phyloP scores from a whole-genome alignment of 1,140 invertebrate species.

The Hetaerina americana region DNA sequence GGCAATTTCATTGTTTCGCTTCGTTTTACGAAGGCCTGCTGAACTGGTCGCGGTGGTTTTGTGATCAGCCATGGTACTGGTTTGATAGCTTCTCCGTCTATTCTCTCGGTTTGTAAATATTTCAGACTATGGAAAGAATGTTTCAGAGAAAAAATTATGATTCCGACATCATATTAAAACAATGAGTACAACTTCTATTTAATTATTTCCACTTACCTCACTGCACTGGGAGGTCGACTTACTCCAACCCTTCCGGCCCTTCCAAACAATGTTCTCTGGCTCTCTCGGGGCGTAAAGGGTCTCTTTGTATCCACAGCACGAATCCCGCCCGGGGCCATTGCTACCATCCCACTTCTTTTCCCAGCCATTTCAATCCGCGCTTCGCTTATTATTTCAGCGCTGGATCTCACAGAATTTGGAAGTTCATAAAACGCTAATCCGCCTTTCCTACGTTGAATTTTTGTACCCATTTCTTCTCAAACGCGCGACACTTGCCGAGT shows the following conservation, averaged over 20 bases:
- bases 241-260: constrained; percentile 27
- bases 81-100: neutral
- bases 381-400: constrained; percentile 65
- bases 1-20: neutral
- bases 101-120: neutral
- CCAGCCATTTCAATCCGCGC: constrained; percentile 43
- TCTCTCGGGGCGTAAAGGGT: constrained; percentile 66
- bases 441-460: neutral
- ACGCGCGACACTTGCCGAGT: neutral
- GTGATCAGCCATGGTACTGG: neutral
- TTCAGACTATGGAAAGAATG: neutral
- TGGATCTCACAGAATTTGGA: constrained; percentile 42
- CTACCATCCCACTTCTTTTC: constrained; percentile 5
- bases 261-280: constrained; percentile 55
- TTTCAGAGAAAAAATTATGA: neutral
- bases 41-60: neutral
- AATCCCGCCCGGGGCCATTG: constrained; percentile 15
- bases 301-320: constrained; percentile 52
- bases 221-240: constrained; percentile 60
- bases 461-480: neutral
- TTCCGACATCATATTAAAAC: neutral
- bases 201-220: constrained; percentile 40
- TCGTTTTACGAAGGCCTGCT: neutral
- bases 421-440: constrained; percentile 30
- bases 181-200: neutral